Evolutionary conservation across 2,888 invertebrate genomes (phyloP).

Genomic region (Cerastis rubricosa): DNA sequence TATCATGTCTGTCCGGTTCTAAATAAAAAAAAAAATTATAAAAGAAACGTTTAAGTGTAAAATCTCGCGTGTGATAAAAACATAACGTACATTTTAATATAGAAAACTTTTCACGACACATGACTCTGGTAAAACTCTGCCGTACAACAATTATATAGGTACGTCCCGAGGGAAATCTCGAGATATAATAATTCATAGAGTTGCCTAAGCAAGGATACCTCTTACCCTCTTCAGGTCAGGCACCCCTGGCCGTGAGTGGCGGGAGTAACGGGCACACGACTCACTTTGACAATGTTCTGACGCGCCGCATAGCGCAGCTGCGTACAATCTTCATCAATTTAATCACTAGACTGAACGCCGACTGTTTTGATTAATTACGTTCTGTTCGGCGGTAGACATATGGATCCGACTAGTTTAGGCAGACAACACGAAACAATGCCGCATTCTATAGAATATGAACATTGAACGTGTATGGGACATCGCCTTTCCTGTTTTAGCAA

Average conservation of each 20-base stretch:
- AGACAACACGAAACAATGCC: constrained; percentile 46
- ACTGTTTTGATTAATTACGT: constrained; percentile 78
- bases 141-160: constrained; percentile 35
- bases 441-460: constrained; percentile 29
- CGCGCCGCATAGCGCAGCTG: constrained; percentile 70
- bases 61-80: neutral
- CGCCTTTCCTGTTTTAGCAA: constrained; percentile 28
- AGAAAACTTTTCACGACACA: constrained; percentile 1
- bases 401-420: constrained; percentile 47
- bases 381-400: constrained; percentile 61
- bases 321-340: constrained; percentile 75
- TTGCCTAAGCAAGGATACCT: constrained; percentile 34
- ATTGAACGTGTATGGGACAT: constrained; percentile 5
- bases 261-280: constrained; percentile 54
- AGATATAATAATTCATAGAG: constrained; percentile 59
- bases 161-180: constrained; percentile 52
- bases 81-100: neutral
- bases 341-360: constrained; percentile 66
- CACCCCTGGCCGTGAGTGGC: constrained; percentile 25
- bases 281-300: constrained; percentile 74
- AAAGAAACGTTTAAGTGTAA: neutral
- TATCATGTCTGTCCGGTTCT: neutral
- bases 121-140: constrained; percentile 33
- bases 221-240: constrained; percentile 52
- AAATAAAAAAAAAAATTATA: neutral